A percentile compares a stretch with the other conserved stretches of the same genome.
Evolutionary conservation across 2,888 invertebrate species (phyloP).

Genomic region (Andrena flavipes): DNA sequence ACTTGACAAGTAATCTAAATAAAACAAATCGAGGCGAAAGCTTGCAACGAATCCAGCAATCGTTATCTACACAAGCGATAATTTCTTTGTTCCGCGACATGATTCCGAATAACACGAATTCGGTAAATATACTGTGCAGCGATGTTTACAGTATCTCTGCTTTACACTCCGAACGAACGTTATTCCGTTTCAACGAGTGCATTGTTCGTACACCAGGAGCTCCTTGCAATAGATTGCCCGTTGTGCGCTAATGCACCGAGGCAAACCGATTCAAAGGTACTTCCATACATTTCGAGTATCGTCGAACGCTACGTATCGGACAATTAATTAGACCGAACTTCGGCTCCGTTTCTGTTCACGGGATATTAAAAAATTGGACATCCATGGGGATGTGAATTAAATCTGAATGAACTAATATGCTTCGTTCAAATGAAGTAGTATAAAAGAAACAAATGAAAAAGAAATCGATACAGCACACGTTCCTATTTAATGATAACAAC

Average conservation of each 20-base stretch:
- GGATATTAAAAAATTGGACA: conserved; percentile 4
- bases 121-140: conserved; percentile 27
- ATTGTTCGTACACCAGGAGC: conserved; percentile 38
- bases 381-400: not conserved
- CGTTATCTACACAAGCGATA: conserved; percentile 24
- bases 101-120: conserved; percentile 31
- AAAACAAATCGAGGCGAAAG: not conserved
- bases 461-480: not conserved
- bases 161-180: conserved; percentile 53
- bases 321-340: conserved; percentile 17
- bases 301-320: not conserved
- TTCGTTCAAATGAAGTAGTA: too few relatives aligned
- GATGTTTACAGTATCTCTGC: conserved; percentile 49
- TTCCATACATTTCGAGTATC: conserved; percentile 25
- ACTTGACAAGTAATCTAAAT: not conserved
- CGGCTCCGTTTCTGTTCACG: not conserved
- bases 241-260: conserved; percentile 34
- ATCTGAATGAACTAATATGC: not conserved
- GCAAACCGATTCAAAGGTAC: conserved; percentile 44
- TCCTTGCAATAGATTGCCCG: conserved; percentile 37
- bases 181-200: conserved; percentile 42
- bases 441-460: not conserved
- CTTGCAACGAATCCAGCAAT: not conserved
- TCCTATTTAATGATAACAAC: not conserved
- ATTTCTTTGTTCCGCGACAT: conserved; percentile 44